Conservation (phyloP, 2,888 invertebrate species). For the Drosophila tanythrix region DNA sequence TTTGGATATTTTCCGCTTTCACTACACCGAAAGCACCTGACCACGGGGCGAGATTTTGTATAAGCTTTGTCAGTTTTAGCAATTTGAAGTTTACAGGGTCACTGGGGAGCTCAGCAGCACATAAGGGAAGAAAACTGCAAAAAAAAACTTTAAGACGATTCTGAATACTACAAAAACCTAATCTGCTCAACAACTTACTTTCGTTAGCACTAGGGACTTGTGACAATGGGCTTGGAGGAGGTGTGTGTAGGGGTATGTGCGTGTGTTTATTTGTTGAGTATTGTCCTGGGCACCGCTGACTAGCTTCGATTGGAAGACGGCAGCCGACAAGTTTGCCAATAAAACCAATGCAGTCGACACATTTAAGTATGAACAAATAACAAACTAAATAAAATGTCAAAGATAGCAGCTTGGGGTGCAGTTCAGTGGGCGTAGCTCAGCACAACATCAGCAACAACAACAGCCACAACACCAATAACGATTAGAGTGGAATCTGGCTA, state of each 20-base stretch:
- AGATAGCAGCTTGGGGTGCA: slow-evolving; percentile 65
- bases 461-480: slow-evolving; percentile 63
- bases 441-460: background rate
- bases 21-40: slow-evolving; percentile 10
- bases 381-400: slow-evolving; percentile 77
- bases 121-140: slow-evolving; percentile 48
- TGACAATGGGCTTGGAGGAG: slow-evolving; percentile 39
- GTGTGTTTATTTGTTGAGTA: slow-evolving; percentile 45
- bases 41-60: slow-evolving; percentile 16
- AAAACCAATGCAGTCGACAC: slow-evolving; percentile 78
- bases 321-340: slow-evolving; percentile 80
- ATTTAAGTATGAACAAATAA: slow-evolving; percentile 81
- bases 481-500: slow-evolving; percentile 44
- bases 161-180: slow-evolving; percentile 70
- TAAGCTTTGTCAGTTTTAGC: slow-evolving; percentile 66
- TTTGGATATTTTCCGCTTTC: slow-evolving; percentile 7
- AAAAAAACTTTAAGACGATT: slow-evolving; percentile 70
- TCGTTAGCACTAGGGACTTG: slow-evolving; percentile 38
- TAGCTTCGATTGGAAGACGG: slow-evolving; percentile 78
- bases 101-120: slow-evolving; percentile 61
- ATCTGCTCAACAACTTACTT: slow-evolving; percentile 78
- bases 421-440: slow-evolving; percentile 48
- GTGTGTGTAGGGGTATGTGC: slow-evolving; percentile 15
- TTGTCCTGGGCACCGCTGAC: slow-evolving; percentile 77
- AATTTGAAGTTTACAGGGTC: slow-evolving; percentile 80